These are phyloP conservation scores for Drosophila engyochracea DNA, from an alignment of 2,888 invertebrate species.

Conservation along the genomic window DNA sequence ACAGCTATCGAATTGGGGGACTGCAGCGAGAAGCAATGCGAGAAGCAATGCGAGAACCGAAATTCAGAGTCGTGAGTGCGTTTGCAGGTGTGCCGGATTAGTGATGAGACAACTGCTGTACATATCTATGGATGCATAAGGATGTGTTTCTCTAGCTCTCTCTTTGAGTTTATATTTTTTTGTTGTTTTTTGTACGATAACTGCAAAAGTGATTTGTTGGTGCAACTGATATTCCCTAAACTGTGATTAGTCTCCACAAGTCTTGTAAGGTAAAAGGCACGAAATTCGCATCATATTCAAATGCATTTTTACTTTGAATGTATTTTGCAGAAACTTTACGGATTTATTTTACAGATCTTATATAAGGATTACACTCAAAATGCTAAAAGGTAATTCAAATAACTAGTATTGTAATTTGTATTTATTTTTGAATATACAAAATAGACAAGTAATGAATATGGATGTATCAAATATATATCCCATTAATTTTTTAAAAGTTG, in stretches of 20 bases:
- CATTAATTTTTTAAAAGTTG: not conserved
- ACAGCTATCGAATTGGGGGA: conserved; percentile 6
- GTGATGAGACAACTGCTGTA: conserved; percentile 61
- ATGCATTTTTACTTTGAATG: conserved; percentile 6
- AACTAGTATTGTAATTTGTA: not conserved
- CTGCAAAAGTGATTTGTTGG: conserved; percentile 42
- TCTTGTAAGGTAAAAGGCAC: conserved; percentile 9
- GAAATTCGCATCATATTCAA: conserved; percentile 17
- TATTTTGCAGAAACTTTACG: not conserved
- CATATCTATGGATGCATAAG: conserved; percentile 20
- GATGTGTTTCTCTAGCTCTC: not conserved
- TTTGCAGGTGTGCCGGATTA: conserved; percentile 69
- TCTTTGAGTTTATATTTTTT: not conserved
- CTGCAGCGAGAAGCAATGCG: conserved; percentile 2
- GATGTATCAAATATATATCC: not conserved
- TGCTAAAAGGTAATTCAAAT: not conserved
- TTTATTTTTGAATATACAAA: not conserved
- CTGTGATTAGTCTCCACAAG: conserved; percentile 46
- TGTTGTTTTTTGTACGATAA: conserved; percentile 14
- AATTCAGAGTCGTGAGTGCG: conserved; percentile 46
- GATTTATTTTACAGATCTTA: too few relatives aligned
- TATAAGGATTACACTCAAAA: not conserved
- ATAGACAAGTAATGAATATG: not conserved
- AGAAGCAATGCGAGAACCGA: conserved; percentile 5
- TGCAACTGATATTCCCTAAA: conserved; percentile 33